Evolutionary conservation across 2,797 vertebrate species (phyloP).

Genomic region (Luscinia megarhynchos): DNA sequence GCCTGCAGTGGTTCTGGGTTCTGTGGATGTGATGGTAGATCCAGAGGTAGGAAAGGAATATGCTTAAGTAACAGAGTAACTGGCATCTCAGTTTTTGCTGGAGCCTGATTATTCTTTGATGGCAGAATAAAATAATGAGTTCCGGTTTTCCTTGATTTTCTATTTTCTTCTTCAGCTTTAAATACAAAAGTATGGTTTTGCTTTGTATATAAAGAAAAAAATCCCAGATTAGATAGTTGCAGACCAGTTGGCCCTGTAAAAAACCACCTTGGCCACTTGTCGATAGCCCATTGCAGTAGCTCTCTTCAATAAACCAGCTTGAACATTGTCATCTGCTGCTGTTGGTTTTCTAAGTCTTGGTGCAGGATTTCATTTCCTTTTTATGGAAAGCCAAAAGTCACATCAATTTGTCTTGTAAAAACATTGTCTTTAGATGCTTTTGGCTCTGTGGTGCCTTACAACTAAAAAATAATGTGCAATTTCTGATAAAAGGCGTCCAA

Average conservation of each 20-base stretch:
- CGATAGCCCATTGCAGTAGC: not conserved
- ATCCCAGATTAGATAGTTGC: not conserved
- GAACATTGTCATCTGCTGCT: not conserved
- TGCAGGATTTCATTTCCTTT: not conserved
- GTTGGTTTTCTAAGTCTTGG: not conserved
- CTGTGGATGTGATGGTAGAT: not conserved
- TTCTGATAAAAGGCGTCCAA: constrained; percentile 11
- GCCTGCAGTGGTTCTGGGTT: not conserved
- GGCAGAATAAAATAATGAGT: not conserved
- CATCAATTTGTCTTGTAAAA: constrained; percentile 6
- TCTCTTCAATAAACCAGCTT: not conserved
- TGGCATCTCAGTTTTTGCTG: not conserved
- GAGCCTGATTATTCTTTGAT: not conserved
- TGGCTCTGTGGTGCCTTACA: not conserved
- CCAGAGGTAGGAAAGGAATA: not conserved
- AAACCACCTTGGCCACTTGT: not conserved
- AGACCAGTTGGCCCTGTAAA: not conserved
- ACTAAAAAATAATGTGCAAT: not conserved
- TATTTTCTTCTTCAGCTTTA: not conserved
- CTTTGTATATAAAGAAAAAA: not conserved
- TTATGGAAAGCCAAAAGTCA: not conserved
- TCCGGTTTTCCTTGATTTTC: not conserved
- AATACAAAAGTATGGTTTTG: not conserved
- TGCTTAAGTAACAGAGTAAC: not conserved
- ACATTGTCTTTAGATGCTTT: not conserved